Evolutionary conservation across 1,140 invertebrate genomes (phyloP), one percentile per base, ranked within the genome.

Genomic region (Gonioctena quinquepunctata): DNA sequence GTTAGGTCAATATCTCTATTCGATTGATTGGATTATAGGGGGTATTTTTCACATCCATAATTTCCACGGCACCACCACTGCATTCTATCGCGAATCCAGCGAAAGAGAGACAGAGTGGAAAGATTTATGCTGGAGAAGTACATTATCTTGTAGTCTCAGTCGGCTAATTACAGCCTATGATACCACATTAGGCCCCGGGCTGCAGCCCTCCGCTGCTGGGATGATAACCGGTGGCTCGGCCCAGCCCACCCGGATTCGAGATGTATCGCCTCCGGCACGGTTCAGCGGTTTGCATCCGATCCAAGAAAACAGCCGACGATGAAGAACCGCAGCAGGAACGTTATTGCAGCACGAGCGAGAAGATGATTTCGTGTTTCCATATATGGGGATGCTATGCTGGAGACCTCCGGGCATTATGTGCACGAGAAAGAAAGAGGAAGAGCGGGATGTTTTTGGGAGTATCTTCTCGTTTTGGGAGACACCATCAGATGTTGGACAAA

Each of bases 101-200:
- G 56, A 78, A 78, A 79, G 76, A 73, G 76, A 78, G 75, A 81
- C 72, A 75, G 71, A 70, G 71, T 67, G 76, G 61, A 83, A 85
- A 84, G 84, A 85, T 85, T 85, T 84, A 85, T 82, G 81, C 82
- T 75, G 77, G 81, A 72, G 81, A 83, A 85, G 84, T 85, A 85
- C 84, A 85, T 85, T 85, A 85, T 85, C 84, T 85, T 85, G 84
- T 85, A 85, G 83, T 84, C 84, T 84, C 83, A 84, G 83, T 83
- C 83, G 83, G 80, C 83, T 85, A 85, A 85, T 85, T 85, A 85
- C 82, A 76, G 83, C 81, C 82, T 83, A 83, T 83, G 82, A 84
- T 84, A 84, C 82, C 83, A 83, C 82, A 84, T 84, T 83, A 83
- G 83, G 80, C 82, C 71, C 70, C 75, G 77, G 80, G 81, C 77